Evolutionary conservation across 1,140 invertebrate species (phyloP).

Genomic region (Cotesia chilonis): DNA sequence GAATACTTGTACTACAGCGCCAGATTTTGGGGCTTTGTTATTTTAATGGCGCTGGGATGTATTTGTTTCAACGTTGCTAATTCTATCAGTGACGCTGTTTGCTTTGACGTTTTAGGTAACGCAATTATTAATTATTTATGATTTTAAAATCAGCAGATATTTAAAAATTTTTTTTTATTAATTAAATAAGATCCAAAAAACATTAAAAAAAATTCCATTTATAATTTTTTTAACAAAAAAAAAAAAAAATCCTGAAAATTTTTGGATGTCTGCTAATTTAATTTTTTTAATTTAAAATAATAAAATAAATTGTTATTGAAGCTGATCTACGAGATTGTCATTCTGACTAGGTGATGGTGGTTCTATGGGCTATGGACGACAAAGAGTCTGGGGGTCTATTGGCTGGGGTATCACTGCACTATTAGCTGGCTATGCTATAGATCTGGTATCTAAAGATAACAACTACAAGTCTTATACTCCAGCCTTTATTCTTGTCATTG

Average conservation of each 20-base stretch:
- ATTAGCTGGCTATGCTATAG: constrained; percentile 72
- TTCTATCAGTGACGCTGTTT: constrained; percentile 81
- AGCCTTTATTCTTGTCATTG: constrained; percentile 72
- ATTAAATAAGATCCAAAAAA: no score
- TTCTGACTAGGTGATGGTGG: constrained; percentile 64
- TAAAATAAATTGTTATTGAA: background rate
- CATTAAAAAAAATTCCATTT: no score
- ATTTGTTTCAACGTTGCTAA: constrained; percentile 81
- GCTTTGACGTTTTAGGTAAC: constrained; percentile 80
- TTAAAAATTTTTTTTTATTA: no score
- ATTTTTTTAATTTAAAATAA: constrained; percentile 10
- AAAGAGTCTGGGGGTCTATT: constrained; percentile 81
- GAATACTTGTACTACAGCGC: constrained; percentile 65
- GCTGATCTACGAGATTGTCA: constrained; percentile 8
- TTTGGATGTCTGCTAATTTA: background rate
- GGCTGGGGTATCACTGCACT: constrained; percentile 78
- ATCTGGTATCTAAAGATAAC: constrained; percentile 67
- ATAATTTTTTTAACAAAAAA: no score
- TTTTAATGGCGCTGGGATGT: constrained; percentile 75
- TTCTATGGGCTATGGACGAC: constrained; percentile 76
- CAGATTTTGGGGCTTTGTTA: constrained; percentile 77
- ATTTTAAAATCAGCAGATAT: constrained; percentile 40
- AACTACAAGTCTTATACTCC: constrained; percentile 73
- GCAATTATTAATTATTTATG: no score
- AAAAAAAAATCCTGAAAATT: no score